Conservation (phyloP, 1,140 invertebrate genomes). For the Zaprionus africanus region DNA sequence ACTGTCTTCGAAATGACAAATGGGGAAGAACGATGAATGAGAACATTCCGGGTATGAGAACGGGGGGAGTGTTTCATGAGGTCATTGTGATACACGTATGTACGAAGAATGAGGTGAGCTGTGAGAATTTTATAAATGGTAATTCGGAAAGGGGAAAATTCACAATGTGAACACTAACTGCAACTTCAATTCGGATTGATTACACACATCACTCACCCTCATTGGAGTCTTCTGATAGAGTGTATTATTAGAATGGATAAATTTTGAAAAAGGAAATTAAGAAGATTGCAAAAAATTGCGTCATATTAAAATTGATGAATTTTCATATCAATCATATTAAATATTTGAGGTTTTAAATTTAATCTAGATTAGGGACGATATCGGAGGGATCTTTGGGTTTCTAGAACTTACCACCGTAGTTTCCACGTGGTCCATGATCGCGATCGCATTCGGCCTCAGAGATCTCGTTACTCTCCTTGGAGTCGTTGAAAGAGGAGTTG, state of each 20-base stretch:
- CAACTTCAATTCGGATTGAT: conserved; percentile 25
- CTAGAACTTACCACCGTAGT: conserved; percentile 89
- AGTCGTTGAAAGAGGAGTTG: conserved; percentile 93
- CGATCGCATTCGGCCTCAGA: conserved; percentile 96
- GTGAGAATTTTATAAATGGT: conserved; percentile 13
- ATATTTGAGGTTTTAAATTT: conserved; percentile 19
- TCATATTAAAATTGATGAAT: conserved; percentile 47
- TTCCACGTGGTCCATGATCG: conserved; percentile 89
- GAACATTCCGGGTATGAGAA: conserved; percentile 27
- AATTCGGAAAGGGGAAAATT: conserved; percentile 16
- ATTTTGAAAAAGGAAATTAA: conserved; percentile 62
- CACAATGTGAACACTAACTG: conserved; percentile 27
- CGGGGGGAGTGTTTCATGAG: conserved; percentile 10
- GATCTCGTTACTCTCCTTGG: conserved; percentile 96
- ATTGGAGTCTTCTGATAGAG: conserved; percentile 80
- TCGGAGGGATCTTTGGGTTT: not conserved
- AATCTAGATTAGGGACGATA: not conserved
- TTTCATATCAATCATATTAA: conserved; percentile 41
- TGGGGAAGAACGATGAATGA: conserved; percentile 30
- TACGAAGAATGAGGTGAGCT: conserved; percentile 35
- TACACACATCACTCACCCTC: conserved; percentile 80
- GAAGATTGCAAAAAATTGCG: conserved; percentile 50
- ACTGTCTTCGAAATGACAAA: conserved; percentile 28
- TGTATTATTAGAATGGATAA: conserved; percentile 48
- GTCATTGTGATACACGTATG: conserved; percentile 3